These are phyloP conservation scores for Macrophya alboannulata DNA, from an alignment of 2,888 invertebrate genomes.

Conservation along the genomic window DNA sequence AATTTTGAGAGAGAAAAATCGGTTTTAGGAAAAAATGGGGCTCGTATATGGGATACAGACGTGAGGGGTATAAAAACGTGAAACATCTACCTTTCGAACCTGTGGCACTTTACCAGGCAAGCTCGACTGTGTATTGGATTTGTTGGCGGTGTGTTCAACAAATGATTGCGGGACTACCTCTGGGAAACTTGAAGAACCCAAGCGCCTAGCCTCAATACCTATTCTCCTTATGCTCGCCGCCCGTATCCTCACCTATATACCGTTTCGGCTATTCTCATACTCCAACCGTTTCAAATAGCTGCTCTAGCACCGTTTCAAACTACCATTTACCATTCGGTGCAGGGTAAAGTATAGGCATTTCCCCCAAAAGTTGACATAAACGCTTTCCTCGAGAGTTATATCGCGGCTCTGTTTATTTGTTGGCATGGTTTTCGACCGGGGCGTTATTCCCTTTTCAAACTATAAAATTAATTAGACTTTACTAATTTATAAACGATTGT, in stretches of 20 bases:
- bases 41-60: background rate
- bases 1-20: background rate
- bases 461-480: constrained; percentile 36
- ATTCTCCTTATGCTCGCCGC: background rate
- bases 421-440: background rate
- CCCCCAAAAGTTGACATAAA: constrained; percentile 46
- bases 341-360: constrained; percentile 18
- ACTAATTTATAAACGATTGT: background rate
- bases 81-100: constrained; percentile 2
- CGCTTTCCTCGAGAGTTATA: constrained; percentile 35
- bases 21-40: background rate
- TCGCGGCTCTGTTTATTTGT: constrained; percentile 19
- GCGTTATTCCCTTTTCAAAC: background rate
- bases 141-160: constrained; percentile 78
- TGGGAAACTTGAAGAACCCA: constrained; percentile 72
- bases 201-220: constrained; percentile 27
- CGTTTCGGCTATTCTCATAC: constrained; percentile 39
- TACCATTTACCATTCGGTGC: constrained; percentile 47
- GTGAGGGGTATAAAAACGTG: background rate
- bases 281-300: constrained; percentile 25
- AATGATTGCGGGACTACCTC: constrained; percentile 75
- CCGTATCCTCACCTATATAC: constrained; percentile 7
- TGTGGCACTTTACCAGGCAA: background rate
- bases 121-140: constrained; percentile 72
- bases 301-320: constrained; percentile 40